These are phyloP conservation scores for Pomacea canaliculata DNA, from an alignment of 2,888 invertebrate species.

Conservation along the genomic window DNA sequence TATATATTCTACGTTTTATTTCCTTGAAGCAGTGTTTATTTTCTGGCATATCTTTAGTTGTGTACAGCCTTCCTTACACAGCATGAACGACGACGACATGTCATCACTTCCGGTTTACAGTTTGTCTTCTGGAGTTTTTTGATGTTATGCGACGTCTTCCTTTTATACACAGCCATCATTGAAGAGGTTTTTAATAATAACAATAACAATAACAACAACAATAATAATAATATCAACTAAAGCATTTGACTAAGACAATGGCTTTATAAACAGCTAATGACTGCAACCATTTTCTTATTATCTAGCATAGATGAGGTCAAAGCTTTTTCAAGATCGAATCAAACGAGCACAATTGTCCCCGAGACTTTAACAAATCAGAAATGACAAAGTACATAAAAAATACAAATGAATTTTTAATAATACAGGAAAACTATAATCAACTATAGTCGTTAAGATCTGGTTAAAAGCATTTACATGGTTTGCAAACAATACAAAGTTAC, in stretches of 20 bases:
- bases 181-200: constrained; percentile 33
- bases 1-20: no score
- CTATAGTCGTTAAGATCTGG: no score
- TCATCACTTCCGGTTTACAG: constrained; percentile 57
- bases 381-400: no score
- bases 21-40: no score
- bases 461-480: no score
- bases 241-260: not conserved
- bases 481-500: no score
- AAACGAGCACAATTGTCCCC: not conserved
- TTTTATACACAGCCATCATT: constrained; percentile 50
- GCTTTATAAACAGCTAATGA: no score
- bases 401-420: no score
- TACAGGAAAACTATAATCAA: no score
- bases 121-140: constrained; percentile 59
- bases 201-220: not conserved
- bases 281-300: no score
- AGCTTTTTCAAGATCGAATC: not conserved
- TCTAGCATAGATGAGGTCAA: no score
- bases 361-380: no score
- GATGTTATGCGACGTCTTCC: constrained; percentile 48
- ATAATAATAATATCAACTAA: not conserved
- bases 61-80: constrained; percentile 40
- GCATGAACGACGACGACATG: constrained; percentile 48
- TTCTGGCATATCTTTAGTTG: not conserved